Conservation (phyloP, 2,888 invertebrate genomes). For the Galerucella nymphaeae region DNA sequence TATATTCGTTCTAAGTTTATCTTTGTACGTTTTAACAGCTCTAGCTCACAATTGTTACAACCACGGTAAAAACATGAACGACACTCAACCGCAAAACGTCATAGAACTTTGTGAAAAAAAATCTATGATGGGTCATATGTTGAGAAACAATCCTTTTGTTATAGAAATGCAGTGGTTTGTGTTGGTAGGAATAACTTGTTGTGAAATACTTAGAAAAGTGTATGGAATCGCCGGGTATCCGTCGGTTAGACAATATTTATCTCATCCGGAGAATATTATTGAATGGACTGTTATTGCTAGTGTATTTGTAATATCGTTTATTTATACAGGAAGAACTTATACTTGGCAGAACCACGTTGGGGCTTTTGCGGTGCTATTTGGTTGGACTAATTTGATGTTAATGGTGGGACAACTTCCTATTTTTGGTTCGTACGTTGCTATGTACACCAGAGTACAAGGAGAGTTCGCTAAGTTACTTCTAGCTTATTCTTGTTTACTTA, state of each 20-base stretch:
- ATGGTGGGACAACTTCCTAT: slow-evolving; percentile 91
- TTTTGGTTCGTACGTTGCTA: slow-evolving; percentile 90
- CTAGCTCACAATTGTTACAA: slow-evolving; percentile 88
- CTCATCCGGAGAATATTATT: slow-evolving; percentile 86
- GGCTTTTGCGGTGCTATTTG: slow-evolving; percentile 85
- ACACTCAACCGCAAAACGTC: slow-evolving; percentile 75
- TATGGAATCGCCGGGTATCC: slow-evolving; percentile 86
- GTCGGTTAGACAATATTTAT: slow-evolving; percentile 83
- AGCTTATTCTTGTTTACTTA: slow-evolving; percentile 85
- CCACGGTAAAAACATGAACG: slow-evolving; percentile 77
- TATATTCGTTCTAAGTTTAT: slow-evolving; percentile 83
- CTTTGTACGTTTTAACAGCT: slow-evolving; percentile 83
- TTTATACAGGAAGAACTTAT: slow-evolving; percentile 81
- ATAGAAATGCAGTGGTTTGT: slow-evolving; percentile 89
- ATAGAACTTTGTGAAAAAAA: slow-evolving; percentile 82
- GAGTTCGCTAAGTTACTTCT: slow-evolving; percentile 88
- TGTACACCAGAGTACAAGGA: slow-evolving; percentile 89
- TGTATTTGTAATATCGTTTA: slow-evolving; percentile 85
- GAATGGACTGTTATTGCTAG: slow-evolving; percentile 89
- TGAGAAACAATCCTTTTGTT: slow-evolving; percentile 79
- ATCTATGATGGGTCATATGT: slow-evolving; percentile 79
- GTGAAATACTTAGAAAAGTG: slow-evolving; percentile 83
- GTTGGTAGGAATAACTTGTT: slow-evolving; percentile 79
- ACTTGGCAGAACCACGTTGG: slow-evolving; percentile 90
- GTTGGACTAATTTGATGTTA: slow-evolving; percentile 91